A percentile compares a stretch with the other conserved stretches of the same genome.
These are phyloP conservation scores for Platysteira castanea DNA, from an alignment of 2,113 vertebrate genomes.

Conservation along the genomic window DNA sequence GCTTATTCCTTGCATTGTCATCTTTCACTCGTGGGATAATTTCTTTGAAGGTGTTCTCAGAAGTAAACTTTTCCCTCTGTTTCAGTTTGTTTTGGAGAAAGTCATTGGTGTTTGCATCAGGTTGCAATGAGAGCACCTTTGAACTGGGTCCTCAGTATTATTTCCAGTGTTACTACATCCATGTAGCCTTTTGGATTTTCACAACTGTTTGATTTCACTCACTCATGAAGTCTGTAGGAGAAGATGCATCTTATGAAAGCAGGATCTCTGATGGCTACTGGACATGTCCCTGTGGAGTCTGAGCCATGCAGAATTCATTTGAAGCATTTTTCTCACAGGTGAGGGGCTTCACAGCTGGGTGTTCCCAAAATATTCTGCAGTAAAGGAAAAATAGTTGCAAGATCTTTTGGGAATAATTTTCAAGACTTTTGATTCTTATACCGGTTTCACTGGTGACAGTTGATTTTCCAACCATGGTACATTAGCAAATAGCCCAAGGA, in stretches of 20 bases:
- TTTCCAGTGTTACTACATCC: background rate
- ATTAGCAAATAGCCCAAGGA: background rate
- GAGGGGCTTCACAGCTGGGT: background rate
- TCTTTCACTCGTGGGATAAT: background rate
- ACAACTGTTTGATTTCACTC: background rate
- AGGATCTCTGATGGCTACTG: background rate
- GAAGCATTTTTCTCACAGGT: background rate
- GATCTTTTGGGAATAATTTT: background rate
- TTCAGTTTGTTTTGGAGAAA: background rate
- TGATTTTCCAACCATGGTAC: background rate
- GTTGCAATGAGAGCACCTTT: background rate
- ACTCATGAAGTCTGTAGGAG: background rate
- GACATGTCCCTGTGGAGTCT: background rate
- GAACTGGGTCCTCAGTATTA: background rate
- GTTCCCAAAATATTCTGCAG: background rate
- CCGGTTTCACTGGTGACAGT: background rate
- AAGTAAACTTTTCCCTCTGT: background rate
- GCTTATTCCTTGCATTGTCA: background rate
- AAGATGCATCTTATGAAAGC: background rate
- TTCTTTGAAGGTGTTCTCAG: background rate
- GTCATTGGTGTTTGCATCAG: background rate
- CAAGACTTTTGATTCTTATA: background rate
- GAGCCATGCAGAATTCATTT: background rate
- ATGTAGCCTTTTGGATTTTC: background rate
- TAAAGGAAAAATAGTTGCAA: background rate